A percentile compares a stretch with the other conserved stretches of the same genome.
phyloP scores from a whole-genome alignment of 2,888 invertebrate species.

The Dorcus parallelipipedus region DNA sequence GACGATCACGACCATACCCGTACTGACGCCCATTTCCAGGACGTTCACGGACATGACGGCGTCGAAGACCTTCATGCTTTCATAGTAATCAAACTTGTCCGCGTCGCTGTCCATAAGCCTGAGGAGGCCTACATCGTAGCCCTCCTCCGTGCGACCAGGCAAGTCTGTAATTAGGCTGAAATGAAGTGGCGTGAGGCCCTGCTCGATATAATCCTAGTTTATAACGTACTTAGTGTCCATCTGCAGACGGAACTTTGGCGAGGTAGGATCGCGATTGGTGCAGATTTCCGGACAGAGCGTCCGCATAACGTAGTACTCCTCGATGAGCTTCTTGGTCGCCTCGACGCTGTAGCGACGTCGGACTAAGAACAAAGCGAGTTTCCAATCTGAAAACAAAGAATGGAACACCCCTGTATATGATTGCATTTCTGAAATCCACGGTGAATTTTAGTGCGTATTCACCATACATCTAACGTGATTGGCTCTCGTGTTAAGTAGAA shows the following conservation, averaged over 20 bases:
- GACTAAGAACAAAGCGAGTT: slow-evolving; percentile 62
- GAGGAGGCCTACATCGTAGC: slow-evolving; percentile 55
- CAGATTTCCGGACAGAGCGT: slow-evolving; percentile 36
- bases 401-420: neutral
- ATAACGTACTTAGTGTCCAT: slow-evolving; percentile 29
- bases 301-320: slow-evolving; percentile 35
- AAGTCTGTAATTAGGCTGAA: slow-evolving; percentile 49
- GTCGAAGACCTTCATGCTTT: slow-evolving; percentile 50
- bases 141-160: slow-evolving; percentile 52
- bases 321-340: slow-evolving; percentile 32
- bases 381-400: slow-evolving; percentile 33
- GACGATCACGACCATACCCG: slow-evolving; percentile 59
- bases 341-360: slow-evolving; percentile 61
- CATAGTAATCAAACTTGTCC: slow-evolving; percentile 54
- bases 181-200: no score
- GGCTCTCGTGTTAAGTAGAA: no score
- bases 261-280: slow-evolving; percentile 26
- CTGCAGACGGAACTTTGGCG: slow-evolving; percentile 23
- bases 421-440: no score
- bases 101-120: slow-evolving; percentile 55
- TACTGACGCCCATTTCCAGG: slow-evolving; percentile 48
- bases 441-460: no score
- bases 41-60: slow-evolving; percentile 60
- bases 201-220: neutral
- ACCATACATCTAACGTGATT: no score